A percentile compares a stretch with the other conserved stretches of the same genome.
Conservation (phyloP, 2,797 vertebrate species). For the Diceros bicornis region DNA sequence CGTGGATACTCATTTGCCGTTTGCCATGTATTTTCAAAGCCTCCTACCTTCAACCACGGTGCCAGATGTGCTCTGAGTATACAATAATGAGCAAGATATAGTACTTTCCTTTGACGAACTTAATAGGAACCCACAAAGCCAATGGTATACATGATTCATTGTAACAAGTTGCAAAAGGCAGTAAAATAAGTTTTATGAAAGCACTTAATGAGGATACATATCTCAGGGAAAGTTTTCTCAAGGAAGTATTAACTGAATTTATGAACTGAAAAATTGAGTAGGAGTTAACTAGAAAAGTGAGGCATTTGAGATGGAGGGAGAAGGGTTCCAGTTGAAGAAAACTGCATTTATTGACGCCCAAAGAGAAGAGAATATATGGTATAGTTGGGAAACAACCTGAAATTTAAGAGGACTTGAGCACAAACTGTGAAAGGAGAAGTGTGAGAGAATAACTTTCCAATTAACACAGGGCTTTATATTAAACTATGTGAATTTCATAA, state of each 20-base stretch:
- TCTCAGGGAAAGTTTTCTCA: not conserved
- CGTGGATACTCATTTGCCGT: not conserved
- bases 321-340: not conserved
- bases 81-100: not conserved
- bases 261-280: not conserved
- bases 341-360: not conserved
- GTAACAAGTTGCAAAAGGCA: not conserved
- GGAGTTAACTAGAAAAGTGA: not conserved
- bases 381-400: not conserved
- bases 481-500: not conserved
- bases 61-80: not conserved
- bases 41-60: not conserved
- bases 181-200: not conserved
- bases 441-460: not conserved
- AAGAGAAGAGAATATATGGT: not conserved
- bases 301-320: not conserved
- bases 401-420: not conserved
- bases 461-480: not conserved
- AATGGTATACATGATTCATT: not conserved
- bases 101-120: not conserved
- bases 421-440: not conserved
- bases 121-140: not conserved
- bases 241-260: not conserved
- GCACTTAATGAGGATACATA: not conserved
- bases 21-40: not conserved